These are phyloP conservation scores for Fukomys damarensis DNA, from an alignment of 2,113 vertebrate genomes.

Conservation along the genomic window DNA sequence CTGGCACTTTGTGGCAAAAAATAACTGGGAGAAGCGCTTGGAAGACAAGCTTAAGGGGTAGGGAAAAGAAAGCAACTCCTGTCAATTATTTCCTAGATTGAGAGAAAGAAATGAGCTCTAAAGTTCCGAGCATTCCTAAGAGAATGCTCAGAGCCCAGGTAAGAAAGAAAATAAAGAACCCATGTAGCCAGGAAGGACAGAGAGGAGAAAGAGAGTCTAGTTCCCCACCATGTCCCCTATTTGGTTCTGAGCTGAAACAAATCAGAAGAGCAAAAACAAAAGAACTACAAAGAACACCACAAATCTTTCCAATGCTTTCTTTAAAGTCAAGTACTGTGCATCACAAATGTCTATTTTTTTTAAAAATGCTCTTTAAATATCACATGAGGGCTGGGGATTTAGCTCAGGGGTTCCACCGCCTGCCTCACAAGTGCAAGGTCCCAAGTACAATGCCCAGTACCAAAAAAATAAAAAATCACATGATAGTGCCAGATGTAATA, in stretches of 20 bases:
- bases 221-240: neutral
- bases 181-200: neutral
- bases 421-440: too few species aligned
- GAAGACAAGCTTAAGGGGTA: neutral
- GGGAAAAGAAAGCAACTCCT: neutral
- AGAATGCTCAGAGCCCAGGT: neutral
- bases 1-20: neutral
- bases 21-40: neutral
- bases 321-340: neutral
- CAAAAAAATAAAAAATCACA: too few species aligned
- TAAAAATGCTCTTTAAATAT: neutral
- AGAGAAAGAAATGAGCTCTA: neutral
- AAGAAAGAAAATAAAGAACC: neutral
- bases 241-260: neutral
- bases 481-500: neutral
- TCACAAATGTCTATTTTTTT: neutral
- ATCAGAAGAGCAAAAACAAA: neutral
- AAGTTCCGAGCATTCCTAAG: neutral
- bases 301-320: neutral
- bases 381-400: too few species aligned
- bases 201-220: neutral
- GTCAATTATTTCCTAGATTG: neutral
- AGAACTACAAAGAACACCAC: neutral
- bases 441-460: too few species aligned
- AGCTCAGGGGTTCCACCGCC: too few species aligned